Evolutionary conservation across 2,888 invertebrate genomes (phyloP).

Genomic region (Synanthedon tipuliformis): DNA sequence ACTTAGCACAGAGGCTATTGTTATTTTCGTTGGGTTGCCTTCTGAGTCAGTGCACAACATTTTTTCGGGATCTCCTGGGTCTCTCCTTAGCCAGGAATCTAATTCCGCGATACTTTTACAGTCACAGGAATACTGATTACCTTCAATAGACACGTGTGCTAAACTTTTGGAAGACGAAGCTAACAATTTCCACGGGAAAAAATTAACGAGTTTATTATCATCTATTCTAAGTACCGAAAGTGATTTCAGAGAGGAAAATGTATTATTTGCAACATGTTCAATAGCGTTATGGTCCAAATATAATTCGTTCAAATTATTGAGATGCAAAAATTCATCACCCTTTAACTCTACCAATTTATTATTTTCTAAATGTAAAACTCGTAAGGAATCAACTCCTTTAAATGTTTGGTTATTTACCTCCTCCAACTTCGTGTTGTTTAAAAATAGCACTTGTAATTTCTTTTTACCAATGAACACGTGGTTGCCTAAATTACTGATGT

Average conservation of each 20-base stretch:
- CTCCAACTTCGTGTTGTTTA: conserved; percentile 81
- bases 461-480: conserved; percentile 89
- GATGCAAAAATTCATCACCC: conserved; percentile 83
- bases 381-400: conserved; percentile 79
- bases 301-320: conserved; percentile 79
- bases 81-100: conserved; percentile 76
- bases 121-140: conserved; percentile 87
- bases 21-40: conserved; percentile 63
- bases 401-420: conserved; percentile 84
- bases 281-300: conserved; percentile 85
- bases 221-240: conserved; percentile 80
- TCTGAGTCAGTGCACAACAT: conserved; percentile 75
- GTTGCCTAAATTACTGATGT: conserved; percentile 80
- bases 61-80: conserved; percentile 76
- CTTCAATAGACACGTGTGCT: conserved; percentile 78
- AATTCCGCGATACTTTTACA: conserved; percentile 79
- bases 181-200: conserved; percentile 78
- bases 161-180: conserved; percentile 71
- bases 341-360: conserved; percentile 79
- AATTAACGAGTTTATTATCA: conserved; percentile 81
- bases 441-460: conserved; percentile 79
- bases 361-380: conserved; percentile 81
- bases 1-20: conserved; percentile 64
- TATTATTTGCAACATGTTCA: conserved; percentile 78
- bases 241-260: conserved; percentile 80